Evolutionary conservation across 2,113 vertebrate species (phyloP), one percentile per base, ranked within the genome.

Genomic region (Catharus fuscescens): DNA sequence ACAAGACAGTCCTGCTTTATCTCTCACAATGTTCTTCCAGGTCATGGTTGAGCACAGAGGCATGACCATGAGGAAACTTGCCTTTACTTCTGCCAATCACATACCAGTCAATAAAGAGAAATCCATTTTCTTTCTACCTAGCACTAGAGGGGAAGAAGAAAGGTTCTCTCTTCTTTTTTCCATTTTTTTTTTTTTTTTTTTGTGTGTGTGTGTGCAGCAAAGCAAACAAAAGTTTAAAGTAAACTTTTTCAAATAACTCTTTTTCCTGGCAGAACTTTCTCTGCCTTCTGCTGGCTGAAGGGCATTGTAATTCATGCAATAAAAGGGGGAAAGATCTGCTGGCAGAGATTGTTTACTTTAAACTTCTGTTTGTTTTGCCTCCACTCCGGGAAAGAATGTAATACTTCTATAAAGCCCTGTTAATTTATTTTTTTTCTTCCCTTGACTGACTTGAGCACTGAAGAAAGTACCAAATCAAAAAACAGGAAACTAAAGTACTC

Each of bases 321-420:
- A 93, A 93, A 94, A 96, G 60, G 45, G 86, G 57, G 36, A 96
- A 94, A 79, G 72, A 70, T 85, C 70, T 95, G 73, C 80, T 93
- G 82, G 80, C 76, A 88, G 71, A 89, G 85, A 90, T 80, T 76
- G 88, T 92, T 93, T 94, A 80, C 91, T 96, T 97, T 95, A 72
- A 81, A 92, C 61, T 95, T 95, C 67, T 94, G 91, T 95, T 97
- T 96, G 92, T 88, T 97, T 96, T 96, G 77, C 86, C 86, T 96
- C 86, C 78, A 85, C 91, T 93, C 77, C 32, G 5, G 77, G 86
- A 93, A 94, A 90, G 88, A 96, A 96, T 78, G 85, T 44, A 86
- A 60, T 92, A 80, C 88, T 95, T 93, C 88, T 88, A 74, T 78
- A 86, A 92, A 94, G 66, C 52, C 40, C 74, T 73, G 79, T 93